Conservation (phyloP, 1,140 invertebrate species). For the Diorhabda sublineata region DNA sequence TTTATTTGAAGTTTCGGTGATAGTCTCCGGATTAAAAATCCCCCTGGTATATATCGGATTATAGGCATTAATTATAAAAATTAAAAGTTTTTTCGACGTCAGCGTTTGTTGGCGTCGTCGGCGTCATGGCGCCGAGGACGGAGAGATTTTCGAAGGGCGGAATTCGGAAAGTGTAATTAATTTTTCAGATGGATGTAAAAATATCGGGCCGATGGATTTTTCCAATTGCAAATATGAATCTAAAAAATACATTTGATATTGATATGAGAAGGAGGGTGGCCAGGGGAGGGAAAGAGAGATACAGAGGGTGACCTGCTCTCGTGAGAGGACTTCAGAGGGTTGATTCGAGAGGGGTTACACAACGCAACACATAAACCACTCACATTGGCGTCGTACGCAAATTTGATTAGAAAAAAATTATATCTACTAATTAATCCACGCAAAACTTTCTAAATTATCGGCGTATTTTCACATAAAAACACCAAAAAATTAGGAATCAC, state of each 20-base stretch:
- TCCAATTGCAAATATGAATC: slow-evolving; percentile 39
- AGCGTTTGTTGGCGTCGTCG: not conserved
- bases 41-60: slow-evolving; percentile 41
- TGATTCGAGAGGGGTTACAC: slow-evolving; percentile 24
- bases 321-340: slow-evolving; percentile 1
- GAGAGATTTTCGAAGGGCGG: slow-evolving; percentile 4
- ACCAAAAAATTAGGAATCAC: too few species aligned
- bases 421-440: too few species aligned
- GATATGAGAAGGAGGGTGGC: slow-evolving; percentile 19
- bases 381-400: slow-evolving; percentile 5
- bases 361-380: slow-evolving; percentile 34
- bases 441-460: too few species aligned
- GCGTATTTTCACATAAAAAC: too few species aligned
- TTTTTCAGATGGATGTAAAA: slow-evolving; percentile 45
- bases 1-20: not conserved
- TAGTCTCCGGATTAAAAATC: not conserved
- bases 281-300: slow-evolving; percentile 12
- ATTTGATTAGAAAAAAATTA: too few species aligned
- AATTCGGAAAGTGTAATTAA: slow-evolving; percentile 20
- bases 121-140: slow-evolving; percentile 3
- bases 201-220: slow-evolving; percentile 39
- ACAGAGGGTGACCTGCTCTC: not conserved
- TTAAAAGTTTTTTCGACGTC: slow-evolving; percentile 13
- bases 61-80: slow-evolving; percentile 38
- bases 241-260: slow-evolving; percentile 36